Base-by-base conservation (phyloP, 2,113 vertebrate species). In the Daubentonia madagascariensis region DNA sequence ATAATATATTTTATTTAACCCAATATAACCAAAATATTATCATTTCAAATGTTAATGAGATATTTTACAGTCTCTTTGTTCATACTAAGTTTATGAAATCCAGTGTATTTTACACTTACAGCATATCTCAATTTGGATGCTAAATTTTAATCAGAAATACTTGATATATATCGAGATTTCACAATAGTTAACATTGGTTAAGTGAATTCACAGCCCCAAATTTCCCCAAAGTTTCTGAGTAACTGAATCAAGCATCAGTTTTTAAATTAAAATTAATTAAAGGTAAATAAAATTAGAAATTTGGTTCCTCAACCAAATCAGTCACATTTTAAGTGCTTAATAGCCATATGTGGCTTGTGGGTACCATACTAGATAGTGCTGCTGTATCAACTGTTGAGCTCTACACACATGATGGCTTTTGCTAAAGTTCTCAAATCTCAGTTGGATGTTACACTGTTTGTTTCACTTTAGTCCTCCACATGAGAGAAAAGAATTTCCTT, bases 1-100 rank as follows among this genome's bases (percentile, higher is more conserved):
- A 61, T 61, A 43, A 94, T 48, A 30, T 32, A 73, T 88, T 92
- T 86, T 78, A 95, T 85, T 97, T 84, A 91, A 40, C 28, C n/a
- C 43, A 81, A 68, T 22, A 73, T 70, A 79, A 85, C 11, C 11
- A 89, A 88, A 68, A 45, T 79, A 92, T 70, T 70, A 84, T 65
- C 32, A 84, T 93, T 94, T 72, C 16, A 93, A 59, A 61, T 89
- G 52, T 80, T 88, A 76, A 81, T 3, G 23, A 72, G 7, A 18
- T 75, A 43, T 52, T 96, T 54, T 78, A 54, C 28, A 28, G 85
- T 65, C 6, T 76, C 45, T 85, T 85, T 96, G 28, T 83, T 61
- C 40, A 52, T 48, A 32, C 35, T 68, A 84, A 67, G 12, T 52
- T 88, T 91, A 83, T 89, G 35, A 92, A 91, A 75, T 59, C 30